A percentile compares a stretch with the other conserved stretches of the same genome.
Evolutionary conservation across 2,888 invertebrate species (phyloP).

Genomic region (Scrobipalpa atriplicella): DNA sequence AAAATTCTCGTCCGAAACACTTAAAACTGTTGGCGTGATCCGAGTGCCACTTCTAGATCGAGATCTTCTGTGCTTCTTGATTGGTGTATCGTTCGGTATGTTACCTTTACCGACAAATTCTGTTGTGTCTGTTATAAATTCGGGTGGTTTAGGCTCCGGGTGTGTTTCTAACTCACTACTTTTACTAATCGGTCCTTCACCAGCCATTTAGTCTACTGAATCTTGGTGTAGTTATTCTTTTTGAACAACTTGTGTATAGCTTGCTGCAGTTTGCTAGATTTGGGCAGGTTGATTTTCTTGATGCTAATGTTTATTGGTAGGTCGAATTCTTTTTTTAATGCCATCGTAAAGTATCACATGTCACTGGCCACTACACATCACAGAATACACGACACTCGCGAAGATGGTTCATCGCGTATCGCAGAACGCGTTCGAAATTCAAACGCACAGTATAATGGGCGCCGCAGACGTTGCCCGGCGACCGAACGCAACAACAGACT

Average conservation of each 20-base stretch:
- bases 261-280: slow-evolving; percentile 58
- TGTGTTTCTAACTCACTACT: slow-evolving; percentile 50
- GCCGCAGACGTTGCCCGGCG: slow-evolving; percentile 66
- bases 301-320: slow-evolving; percentile 65
- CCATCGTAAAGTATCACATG: slow-evolving; percentile 65
- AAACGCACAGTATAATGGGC: slow-evolving; percentile 16
- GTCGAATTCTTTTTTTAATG: slow-evolving; percentile 77
- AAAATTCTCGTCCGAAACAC: slow-evolving; percentile 71
- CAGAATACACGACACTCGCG: slow-evolving; percentile 45
- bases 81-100: slow-evolving; percentile 47
- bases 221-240: slow-evolving; percentile 77
- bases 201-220: slow-evolving; percentile 78
- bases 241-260: slow-evolving; percentile 75
- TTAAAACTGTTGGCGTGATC: slow-evolving; percentile 59
- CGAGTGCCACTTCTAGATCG: slow-evolving; percentile 70
- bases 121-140: slow-evolving; percentile 68
- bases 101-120: slow-evolving; percentile 72
- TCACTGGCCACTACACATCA: slow-evolving; percentile 70
- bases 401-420: background rate
- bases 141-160: slow-evolving; percentile 62
- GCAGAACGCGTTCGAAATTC: slow-evolving; percentile 18
- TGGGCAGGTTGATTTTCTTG: slow-evolving; percentile 69
- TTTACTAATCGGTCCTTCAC: slow-evolving; percentile 72
- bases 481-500: slow-evolving; percentile 74
- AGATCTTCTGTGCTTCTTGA: slow-evolving; percentile 60